phyloP scores from a whole-genome alignment of 2,888 invertebrate species.

The Lydus trimaculatus region DNA sequence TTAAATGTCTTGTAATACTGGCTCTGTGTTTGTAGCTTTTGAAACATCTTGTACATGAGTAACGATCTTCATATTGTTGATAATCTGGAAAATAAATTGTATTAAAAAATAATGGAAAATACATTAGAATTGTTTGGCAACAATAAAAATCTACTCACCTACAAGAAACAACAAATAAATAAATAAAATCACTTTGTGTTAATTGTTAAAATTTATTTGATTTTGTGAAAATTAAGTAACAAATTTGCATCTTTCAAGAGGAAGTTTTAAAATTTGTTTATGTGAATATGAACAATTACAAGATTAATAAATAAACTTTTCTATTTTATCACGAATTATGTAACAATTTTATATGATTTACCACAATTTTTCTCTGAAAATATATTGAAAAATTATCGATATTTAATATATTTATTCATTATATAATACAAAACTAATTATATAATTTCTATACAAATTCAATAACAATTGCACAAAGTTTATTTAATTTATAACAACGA shows the following conservation, averaged over 20 bases:
- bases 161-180: not conserved
- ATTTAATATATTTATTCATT: no score
- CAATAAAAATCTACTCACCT: not conserved
- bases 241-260: conserved; percentile 34
- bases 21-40: conserved; percentile 19
- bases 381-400: no score
- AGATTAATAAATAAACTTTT: conserved; percentile 64
- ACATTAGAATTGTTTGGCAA: not conserved
- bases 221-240: not conserved
- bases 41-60: conserved; percentile 25
- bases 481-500: not conserved
- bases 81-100: conserved; percentile 31
- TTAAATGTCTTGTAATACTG: conserved; percentile 31
- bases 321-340: conserved; percentile 55
- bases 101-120: not conserved
- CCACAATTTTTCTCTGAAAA: conserved; percentile 46
- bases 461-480: not conserved
- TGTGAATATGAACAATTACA: conserved; percentile 39
- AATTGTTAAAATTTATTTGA: not conserved
- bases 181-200: not conserved
- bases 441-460: not conserved
- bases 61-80: conserved; percentile 43
- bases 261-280: conserved; percentile 40
- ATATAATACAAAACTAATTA: not conserved
- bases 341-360: conserved; percentile 57